Conservation (phyloP, 2,888 invertebrate species). For the Scaptomyza cyrtandrae region DNA sequence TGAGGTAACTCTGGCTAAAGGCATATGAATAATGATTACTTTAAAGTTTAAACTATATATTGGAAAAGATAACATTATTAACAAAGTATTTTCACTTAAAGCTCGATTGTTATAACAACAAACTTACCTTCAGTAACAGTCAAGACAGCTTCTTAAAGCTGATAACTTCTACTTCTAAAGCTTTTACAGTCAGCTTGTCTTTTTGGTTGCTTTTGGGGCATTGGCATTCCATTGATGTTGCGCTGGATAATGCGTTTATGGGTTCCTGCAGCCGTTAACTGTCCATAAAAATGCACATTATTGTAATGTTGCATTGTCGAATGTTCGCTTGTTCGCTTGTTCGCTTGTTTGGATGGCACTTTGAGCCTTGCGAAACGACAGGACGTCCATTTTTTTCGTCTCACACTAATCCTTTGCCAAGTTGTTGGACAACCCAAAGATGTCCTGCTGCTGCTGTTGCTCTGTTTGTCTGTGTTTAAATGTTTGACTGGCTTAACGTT, state of each 20-base stretch:
- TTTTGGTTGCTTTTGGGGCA: slow-evolving; percentile 24
- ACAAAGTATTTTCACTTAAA: too few relatives aligned
- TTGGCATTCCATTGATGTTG: slow-evolving; percentile 65
- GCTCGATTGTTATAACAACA: neutral
- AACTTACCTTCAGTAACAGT: neutral
- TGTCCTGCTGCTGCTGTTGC: slow-evolving; percentile 48
- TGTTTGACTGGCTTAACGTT: slow-evolving; percentile 73
- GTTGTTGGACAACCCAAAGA: slow-evolving; percentile 31
- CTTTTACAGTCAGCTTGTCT: neutral
- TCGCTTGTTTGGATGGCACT: slow-evolving; percentile 50
- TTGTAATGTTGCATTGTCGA: slow-evolving; percentile 78
- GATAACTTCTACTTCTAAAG: neutral
- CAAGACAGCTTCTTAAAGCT: neutral
- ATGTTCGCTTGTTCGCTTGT: slow-evolving; percentile 17
- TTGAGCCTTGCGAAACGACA: slow-evolving; percentile 57
- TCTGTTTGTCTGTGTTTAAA: slow-evolving; percentile 38
- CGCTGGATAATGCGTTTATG: slow-evolving; percentile 77
- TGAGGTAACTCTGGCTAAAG: neutral
- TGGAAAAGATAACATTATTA: neutral
- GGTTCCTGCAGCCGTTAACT: slow-evolving; percentile 76
- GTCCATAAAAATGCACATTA: slow-evolving; percentile 81
- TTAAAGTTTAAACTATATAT: neutral
- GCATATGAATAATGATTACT: neutral
- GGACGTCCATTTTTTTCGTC: slow-evolving; percentile 46
- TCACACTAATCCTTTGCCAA: slow-evolving; percentile 41